phyloP scores from a whole-genome alignment of 2,888 invertebrate genomes.

The Choreutis nemorana region DNA sequence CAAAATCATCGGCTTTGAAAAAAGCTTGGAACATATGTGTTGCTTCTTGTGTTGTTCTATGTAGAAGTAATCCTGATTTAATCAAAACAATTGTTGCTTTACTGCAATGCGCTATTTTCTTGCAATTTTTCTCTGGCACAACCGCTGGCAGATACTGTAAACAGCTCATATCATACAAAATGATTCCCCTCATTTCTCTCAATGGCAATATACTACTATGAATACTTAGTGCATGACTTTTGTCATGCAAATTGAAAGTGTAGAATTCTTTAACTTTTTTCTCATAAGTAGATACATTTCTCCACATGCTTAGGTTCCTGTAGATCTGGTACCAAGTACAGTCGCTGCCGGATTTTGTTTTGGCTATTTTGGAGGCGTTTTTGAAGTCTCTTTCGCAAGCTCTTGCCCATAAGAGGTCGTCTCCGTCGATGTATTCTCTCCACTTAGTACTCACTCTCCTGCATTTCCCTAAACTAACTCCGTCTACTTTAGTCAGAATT shows the following conservation, averaged over 20 bases:
- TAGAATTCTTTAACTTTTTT: slow-evolving; percentile 31
- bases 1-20: slow-evolving; percentile 37
- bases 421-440: slow-evolving; percentile 31
- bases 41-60: slow-evolving; percentile 26
- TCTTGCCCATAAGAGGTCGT: slow-evolving; percentile 35
- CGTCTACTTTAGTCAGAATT: slow-evolving; percentile 33
- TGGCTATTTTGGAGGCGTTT: slow-evolving; percentile 35
- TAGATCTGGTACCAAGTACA: slow-evolving; percentile 41
- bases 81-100: slow-evolving; percentile 27
- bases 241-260: slow-evolving; percentile 33
- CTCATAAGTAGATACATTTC: slow-evolving; percentile 19
- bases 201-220: slow-evolving; percentile 36
- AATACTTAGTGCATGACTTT: slow-evolving; percentile 29
- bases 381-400: slow-evolving; percentile 30
- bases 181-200: slow-evolving; percentile 32
- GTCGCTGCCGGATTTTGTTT: slow-evolving; percentile 30
- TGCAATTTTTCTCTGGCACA: slow-evolving; percentile 30
- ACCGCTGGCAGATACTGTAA: slow-evolving; percentile 38
- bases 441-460: slow-evolving; percentile 38
- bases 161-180: slow-evolving; percentile 33
- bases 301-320: slow-evolving; percentile 38
- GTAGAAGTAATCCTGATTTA: slow-evolving; percentile 30
- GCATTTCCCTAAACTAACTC: slow-evolving; percentile 31
- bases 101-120: slow-evolving; percentile 37
- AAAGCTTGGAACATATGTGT: slow-evolving; percentile 26